A percentile compares a stretch with the other conserved stretches of the same genome.
These are phyloP conservation scores for Apamea crenata DNA, from an alignment of 2,888 invertebrate species.

Conservation along the genomic window DNA sequence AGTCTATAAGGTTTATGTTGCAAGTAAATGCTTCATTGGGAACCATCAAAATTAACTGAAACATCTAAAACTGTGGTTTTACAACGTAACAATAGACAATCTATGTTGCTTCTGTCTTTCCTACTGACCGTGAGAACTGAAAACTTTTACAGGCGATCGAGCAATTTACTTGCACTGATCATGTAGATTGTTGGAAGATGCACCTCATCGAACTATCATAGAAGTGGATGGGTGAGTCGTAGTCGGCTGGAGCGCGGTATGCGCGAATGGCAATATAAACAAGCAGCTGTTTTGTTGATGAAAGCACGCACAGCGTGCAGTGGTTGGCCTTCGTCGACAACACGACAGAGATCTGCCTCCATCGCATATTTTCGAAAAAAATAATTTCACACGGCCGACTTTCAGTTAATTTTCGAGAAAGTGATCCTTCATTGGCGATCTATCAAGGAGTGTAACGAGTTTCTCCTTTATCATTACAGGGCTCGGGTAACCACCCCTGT, in stretches of 20 bases:
- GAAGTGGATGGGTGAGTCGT: conserved; percentile 75
- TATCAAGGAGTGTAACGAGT: conserved; percentile 82
- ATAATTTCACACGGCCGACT: conserved; percentile 86
- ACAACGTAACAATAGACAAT: conserved; percentile 10
- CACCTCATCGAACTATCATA: conserved; percentile 71
- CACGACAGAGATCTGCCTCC: conserved; percentile 67
- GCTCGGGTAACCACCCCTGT: conserved; percentile 78
- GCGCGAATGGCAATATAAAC: conserved; percentile 77
- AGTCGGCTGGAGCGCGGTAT: conserved; percentile 73
- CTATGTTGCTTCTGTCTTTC: conserved; percentile 9
- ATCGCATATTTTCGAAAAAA: conserved; percentile 80
- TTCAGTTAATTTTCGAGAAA: conserved; percentile 89
- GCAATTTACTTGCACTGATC: conserved; percentile 49
- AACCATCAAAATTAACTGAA: neutral
- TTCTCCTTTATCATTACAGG: conserved; percentile 83
- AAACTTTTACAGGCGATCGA: conserved; percentile 41
- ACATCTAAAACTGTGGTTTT: neutral
- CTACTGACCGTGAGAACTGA: conserved; percentile 45
- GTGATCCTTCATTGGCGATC: conserved; percentile 86
- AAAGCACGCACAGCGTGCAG: conserved; percentile 76
- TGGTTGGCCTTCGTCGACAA: conserved; percentile 78
- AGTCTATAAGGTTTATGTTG: neutral
- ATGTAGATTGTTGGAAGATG: conserved; percentile 47
- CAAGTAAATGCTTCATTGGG: neutral
- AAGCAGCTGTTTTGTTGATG: conserved; percentile 79